Evolutionary conservation across 64 coral and sea anemone genomes (phyloP).

Genomic region (Anthopleura sola): DNA sequence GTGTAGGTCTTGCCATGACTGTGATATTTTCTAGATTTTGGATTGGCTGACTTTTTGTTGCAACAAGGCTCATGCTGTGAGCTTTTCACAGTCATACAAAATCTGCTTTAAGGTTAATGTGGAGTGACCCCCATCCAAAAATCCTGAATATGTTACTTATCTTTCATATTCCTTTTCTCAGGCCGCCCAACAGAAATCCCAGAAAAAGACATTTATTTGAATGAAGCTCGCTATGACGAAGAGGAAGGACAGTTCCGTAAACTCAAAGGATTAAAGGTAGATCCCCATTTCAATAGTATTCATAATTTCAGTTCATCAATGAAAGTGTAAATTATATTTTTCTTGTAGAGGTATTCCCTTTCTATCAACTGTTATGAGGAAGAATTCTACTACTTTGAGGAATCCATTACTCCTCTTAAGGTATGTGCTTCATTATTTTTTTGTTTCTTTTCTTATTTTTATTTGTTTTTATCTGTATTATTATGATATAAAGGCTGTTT

Average conservation of each 20-base stretch:
- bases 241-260: constrained; percentile 98
- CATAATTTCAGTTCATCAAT: background rate
- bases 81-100: too few relatives aligned
- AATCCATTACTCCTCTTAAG: constrained; percentile 73
- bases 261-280: constrained; percentile 95
- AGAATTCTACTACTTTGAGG: constrained; percentile 96
- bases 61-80: too few relatives aligned
- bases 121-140: too few relatives aligned
- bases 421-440: background rate
- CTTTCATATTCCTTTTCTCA: background rate
- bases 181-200: constrained; percentile 94
- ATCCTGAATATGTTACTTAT: background rate
- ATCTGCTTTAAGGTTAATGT: too few relatives aligned
- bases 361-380: constrained; percentile 83
- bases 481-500: background rate
- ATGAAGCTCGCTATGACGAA: constrained; percentile 95
- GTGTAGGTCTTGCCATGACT: too few relatives aligned
- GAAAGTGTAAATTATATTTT: background rate
- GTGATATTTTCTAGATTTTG: too few relatives aligned
- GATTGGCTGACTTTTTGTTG: too few relatives aligned
- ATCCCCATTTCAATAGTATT: background rate
- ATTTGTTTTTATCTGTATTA: too few relatives aligned
- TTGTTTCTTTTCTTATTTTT: background rate
- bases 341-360: constrained; percentile 75
- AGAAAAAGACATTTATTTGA: constrained; percentile 91